Evolutionary conservation across 2,797 vertebrate species (phyloP).

Genomic region (Prunella strophiata): DNA sequence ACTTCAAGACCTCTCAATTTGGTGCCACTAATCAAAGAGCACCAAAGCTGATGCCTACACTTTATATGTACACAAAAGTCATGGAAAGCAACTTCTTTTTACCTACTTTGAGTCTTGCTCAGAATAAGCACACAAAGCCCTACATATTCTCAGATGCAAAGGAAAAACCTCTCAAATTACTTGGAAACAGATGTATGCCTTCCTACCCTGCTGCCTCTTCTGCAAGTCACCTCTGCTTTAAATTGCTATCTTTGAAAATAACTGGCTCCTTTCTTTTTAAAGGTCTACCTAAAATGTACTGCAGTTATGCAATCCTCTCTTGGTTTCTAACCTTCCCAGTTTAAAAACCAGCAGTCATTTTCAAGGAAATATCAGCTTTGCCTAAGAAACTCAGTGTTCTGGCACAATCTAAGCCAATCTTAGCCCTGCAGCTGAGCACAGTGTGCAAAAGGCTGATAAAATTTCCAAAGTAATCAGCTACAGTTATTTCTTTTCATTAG

Average conservation of each 20-base stretch:
- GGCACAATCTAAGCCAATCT: neutral
- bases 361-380: conserved; percentile 16
- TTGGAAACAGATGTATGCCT: neutral
- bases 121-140: neutral
- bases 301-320: neutral
- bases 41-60: neutral
- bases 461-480: neutral
- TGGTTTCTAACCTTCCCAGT: neutral
- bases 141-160: neutral
- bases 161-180: neutral
- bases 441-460: neutral
- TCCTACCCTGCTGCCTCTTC: neutral
- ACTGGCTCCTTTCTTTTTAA: neutral
- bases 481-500: neutral
- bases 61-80: neutral
- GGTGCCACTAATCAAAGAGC: neutral
- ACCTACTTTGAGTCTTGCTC: neutral
- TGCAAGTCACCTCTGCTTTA: neutral
- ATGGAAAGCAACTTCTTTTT: neutral
- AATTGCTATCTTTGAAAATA: conserved; percentile 22
- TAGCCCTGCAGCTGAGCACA: neutral
- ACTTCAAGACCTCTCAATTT: neutral
- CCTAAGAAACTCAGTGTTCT: neutral
- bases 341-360: neutral
- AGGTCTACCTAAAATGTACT: neutral